Evolutionary conservation across 1,140 invertebrate genomes (phyloP).

Genomic region (Acromyrmex echinatior): DNA sequence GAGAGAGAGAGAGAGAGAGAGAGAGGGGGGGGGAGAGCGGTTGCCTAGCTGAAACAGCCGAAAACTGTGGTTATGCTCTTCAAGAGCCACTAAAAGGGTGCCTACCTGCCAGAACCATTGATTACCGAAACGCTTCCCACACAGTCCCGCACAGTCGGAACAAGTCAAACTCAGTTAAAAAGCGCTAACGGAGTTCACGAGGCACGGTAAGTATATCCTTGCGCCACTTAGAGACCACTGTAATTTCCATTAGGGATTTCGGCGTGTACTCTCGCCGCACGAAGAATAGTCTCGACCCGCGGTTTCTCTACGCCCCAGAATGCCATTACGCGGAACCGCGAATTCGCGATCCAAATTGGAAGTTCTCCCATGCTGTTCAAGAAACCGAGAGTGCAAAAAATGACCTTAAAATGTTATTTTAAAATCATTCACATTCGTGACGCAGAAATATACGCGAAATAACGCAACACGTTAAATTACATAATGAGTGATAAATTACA

Average conservation of each 20-base stretch:
- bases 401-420: background rate
- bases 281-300: slow-evolving; percentile 43
- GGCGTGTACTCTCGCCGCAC: slow-evolving; percentile 71
- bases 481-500: background rate
- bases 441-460: background rate
- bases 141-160: slow-evolving; percentile 80
- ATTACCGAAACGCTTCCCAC: slow-evolving; percentile 86
- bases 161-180: slow-evolving; percentile 83
- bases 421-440: background rate
- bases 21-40: slow-evolving; percentile 36
- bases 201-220: slow-evolving; percentile 81
- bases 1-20: background rate
- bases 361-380: slow-evolving; percentile 38
- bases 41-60: slow-evolving; percentile 74
- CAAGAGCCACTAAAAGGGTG: slow-evolving; percentile 81
- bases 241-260: slow-evolving; percentile 84
- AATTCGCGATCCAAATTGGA: slow-evolving; percentile 39
- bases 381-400: background rate
- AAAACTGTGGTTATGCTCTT: slow-evolving; percentile 80
- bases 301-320: slow-evolving; percentile 52
- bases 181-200: slow-evolving; percentile 82
- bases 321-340: slow-evolving; percentile 67
- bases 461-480: background rate
- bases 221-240: slow-evolving; percentile 82
- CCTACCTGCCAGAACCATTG: slow-evolving; percentile 86